Evolutionary conservation across 2,113 vertebrate genomes (phyloP), one percentile per base, ranked within the genome.

Genomic region (Archocentrus centrarchus): DNA sequence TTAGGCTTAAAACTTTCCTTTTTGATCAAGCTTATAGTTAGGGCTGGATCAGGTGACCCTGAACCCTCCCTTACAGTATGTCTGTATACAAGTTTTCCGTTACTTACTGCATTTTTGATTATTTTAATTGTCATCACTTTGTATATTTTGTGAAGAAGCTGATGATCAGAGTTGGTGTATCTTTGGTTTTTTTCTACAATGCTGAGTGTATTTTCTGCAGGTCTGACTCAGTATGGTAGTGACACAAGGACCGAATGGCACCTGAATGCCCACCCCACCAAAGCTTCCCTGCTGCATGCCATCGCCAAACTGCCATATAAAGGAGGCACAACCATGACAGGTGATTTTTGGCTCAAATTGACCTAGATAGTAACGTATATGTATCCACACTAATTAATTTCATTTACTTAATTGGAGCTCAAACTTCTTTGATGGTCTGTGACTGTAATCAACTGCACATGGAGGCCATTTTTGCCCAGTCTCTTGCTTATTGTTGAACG

Each of bases 231-330:
- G 82, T 99, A 99, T 88, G 99, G 98, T 35, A 97, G 98, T 59
- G 97, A 99, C 92, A 98, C 98, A 44, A 97, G 96, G 91, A 99
- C 97, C 4, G 98, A 99, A 92, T 99, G 98, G 98, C 96, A 99
- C 47, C 95, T 99, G 77, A 98, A 99, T 18, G 57, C 96, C 73
- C 96, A 99, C 70, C 59, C 37, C 58, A 98, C 96, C 80, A 97
- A 95, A 77, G 89, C 88, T 11, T 94, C 95, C 22, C 95, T 99
- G 85, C 35, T 98, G 87, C 92, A 98, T 0, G 98, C 98, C 3
- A 93, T 99, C 18, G 63, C 93, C 11, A 97, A 97, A 41, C 93
- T 99, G 64, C 98, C 98, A 0, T 98, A 98, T 91, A 99, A 99
- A 93, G 98, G 98, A 83, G 98, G 98, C 80, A 99, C 98, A 87